Evolutionary conservation across 2,888 invertebrate genomes (phyloP), one percentile per base, ranked within the genome.

Genomic region (Hedya salicella): DNA sequence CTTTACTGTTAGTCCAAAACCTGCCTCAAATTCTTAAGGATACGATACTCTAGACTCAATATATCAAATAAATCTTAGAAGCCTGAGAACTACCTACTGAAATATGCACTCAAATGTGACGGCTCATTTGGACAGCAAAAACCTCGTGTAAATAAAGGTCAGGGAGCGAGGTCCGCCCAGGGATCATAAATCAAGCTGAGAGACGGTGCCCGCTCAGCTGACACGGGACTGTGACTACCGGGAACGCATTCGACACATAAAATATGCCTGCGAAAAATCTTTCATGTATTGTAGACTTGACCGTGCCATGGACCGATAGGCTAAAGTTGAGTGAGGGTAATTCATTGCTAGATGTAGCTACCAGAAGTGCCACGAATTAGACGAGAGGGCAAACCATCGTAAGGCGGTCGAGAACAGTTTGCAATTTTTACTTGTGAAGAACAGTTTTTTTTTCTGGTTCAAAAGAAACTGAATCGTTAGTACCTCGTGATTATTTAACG

Each of bases 121-220:
- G 46, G 32, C 40, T 54, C 66, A 14, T 66, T 66, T 53, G 49
- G 48, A 53, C 57, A 42, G 49, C 56, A 57, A 63, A 42, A 63
- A 30, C 46, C 60, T 32, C 13, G 48, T 32, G 54, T 61, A 65
- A 59, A 65, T 61, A 54, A 66, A 61, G 66, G 60, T 61, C 61
- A 61, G 66, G 54, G 61, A 53, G 44, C 53, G 60, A 52, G 53
- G 46, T 32, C 30, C 44, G 19, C 59, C 66, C 46, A 32, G 16
- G n/a, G 48, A 54, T 52, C 30, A 66, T 66, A 66, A 66, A 66
- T 66, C 66, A 54, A 46, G 39, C 48, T 48, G 39, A 62, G 13
- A 48, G 54, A 39, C 59, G 54, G 6, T 36, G 48, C 48, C 39
- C 42, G 30, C 48, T 66, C 48, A 54, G 40, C 53, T 53, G 52